Evolutionary conservation across 2,888 invertebrate genomes (phyloP).

Genomic region (Euphydryas editha): DNA sequence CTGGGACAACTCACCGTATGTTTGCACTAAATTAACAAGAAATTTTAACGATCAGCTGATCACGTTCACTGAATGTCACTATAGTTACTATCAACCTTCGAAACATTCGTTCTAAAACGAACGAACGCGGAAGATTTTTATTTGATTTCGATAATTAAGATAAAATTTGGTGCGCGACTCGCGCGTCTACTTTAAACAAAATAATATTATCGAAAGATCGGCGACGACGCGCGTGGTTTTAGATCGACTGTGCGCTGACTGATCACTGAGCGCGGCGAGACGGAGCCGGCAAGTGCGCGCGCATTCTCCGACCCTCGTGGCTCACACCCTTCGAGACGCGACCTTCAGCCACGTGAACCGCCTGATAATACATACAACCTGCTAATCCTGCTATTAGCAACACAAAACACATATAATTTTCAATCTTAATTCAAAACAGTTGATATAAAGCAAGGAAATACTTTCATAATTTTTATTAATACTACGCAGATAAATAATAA

Average conservation of each 20-base stretch:
- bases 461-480: no score
- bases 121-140: constrained; percentile 43
- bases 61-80: constrained; percentile 49
- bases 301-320: constrained; percentile 56
- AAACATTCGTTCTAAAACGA: constrained; percentile 45
- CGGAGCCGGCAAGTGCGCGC: constrained; percentile 32
- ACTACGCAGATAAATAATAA: no score
- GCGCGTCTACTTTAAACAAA: constrained; percentile 45
- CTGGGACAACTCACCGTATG: constrained; percentile 64
- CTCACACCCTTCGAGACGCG: constrained; percentile 40
- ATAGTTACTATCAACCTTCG: constrained; percentile 45
- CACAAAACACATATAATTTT: constrained; percentile 7
- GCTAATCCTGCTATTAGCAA: constrained; percentile 23
- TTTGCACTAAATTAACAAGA: constrained; percentile 45
- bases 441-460: not conserved
- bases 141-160: constrained; percentile 33
- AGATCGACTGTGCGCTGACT: constrained; percentile 68
- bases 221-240: constrained; percentile 65
- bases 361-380: constrained; percentile 33
- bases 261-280: constrained; percentile 27
- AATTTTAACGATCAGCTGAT: constrained; percentile 48
- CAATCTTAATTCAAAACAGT: not conserved
- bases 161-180: constrained; percentile 45
- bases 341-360: constrained; percentile 40
- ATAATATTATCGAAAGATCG: constrained; percentile 50